Evolutionary conservation across 2,888 invertebrate genomes (phyloP).

Genomic region (Anorthoa munda): DNA sequence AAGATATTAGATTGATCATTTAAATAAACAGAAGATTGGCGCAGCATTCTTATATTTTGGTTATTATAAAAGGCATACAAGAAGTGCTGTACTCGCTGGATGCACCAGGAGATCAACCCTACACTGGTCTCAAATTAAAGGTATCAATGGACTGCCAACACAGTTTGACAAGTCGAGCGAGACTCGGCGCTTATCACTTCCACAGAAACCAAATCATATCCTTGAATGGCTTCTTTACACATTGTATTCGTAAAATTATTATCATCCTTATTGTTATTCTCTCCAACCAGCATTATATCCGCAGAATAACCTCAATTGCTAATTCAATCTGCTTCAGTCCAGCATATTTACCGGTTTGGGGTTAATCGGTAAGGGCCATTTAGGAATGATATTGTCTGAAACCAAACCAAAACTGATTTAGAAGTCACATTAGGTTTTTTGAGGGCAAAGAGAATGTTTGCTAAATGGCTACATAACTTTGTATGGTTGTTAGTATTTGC

Average conservation of each 20-base stretch:
- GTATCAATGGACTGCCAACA: no score
- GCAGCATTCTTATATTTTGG: no score
- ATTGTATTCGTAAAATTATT: background rate
- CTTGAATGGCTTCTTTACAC: background rate
- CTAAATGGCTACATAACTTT: no score
- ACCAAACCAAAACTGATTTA: slow-evolving; percentile 29
- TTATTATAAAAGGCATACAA: no score
- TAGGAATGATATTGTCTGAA: slow-evolving; percentile 7
- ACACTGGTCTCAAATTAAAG: no score
- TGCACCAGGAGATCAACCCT: no score
- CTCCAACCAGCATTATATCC: background rate
- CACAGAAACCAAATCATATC: background rate
- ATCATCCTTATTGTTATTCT: slow-evolving; percentile 1
- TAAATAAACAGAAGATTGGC: no score
- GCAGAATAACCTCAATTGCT: slow-evolving; percentile 34
- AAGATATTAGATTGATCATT: no score
- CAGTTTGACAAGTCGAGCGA: background rate
- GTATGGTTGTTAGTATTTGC: no score
- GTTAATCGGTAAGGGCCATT: slow-evolving; percentile 31
- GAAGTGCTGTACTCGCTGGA: no score
- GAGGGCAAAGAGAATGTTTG: background rate
- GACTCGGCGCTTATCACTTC: no score
- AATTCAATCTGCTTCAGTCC: slow-evolving; percentile 20
- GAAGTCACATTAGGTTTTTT: slow-evolving; percentile 32
- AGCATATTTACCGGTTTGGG: slow-evolving; percentile 28